A percentile compares a stretch with the other conserved stretches of the same genome.
phyloP scores from a whole-genome alignment of 2,888 invertebrate genomes.

The Nymphalis polychloros region DNA sequence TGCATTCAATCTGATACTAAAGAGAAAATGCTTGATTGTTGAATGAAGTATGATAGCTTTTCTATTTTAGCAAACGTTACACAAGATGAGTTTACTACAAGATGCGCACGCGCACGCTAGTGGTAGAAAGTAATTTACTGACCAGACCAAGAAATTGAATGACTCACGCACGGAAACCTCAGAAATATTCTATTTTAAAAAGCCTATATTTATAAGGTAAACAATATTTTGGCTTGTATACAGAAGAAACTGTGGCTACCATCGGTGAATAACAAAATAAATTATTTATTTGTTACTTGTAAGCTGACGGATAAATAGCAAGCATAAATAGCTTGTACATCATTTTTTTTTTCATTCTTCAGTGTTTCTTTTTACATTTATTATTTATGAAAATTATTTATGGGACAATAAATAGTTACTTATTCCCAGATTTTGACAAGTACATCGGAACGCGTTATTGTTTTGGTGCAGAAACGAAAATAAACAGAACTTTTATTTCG shows the following conservation, averaged over 20 bases:
- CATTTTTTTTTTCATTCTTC: no score
- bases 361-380: no score
- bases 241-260: no score
- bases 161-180: constrained; percentile 53
- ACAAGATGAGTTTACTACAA: constrained; percentile 60
- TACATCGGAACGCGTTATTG: constrained; percentile 66
- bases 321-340: no score
- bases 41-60: constrained; percentile 46
- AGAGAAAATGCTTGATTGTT: background rate
- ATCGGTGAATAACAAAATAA: no score
- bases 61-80: constrained; percentile 73
- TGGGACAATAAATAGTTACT: constrained; percentile 14
- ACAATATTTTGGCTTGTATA: no score
- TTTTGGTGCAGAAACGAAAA: constrained; percentile 67
- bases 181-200: background rate
- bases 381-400: background rate
- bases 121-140: constrained; percentile 66
- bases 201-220: background rate
- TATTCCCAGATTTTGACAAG: constrained; percentile 60
- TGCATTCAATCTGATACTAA: no score
- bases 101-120: constrained; percentile 57
- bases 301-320: no score
- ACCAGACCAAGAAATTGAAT: constrained; percentile 54
- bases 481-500: constrained; percentile 58
- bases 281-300: no score